Percentiles rank a stretch among this genome's conserved stretches.
These are phyloP conservation scores for Perizoma affinitatum DNA, from an alignment of 2,888 invertebrate genomes.

Conservation along the genomic window DNA sequence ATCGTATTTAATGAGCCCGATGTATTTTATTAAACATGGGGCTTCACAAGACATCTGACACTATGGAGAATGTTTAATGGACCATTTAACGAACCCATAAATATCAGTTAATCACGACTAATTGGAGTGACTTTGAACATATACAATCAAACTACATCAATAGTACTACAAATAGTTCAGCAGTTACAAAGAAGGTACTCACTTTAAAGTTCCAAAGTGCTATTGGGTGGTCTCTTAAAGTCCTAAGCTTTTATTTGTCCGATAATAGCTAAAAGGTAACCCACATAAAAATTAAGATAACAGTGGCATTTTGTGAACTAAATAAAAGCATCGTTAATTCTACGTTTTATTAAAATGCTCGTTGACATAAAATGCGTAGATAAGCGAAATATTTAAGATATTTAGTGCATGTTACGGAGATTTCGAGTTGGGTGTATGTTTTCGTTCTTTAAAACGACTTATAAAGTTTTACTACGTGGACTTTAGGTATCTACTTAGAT, in stretches of 20 bases:
- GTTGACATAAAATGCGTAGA: slow-evolving; percentile 52
- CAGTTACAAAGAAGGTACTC: slow-evolving; percentile 36
- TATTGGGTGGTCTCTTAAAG: slow-evolving; percentile 72
- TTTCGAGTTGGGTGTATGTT: slow-evolving; percentile 13
- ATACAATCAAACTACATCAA: slow-evolving; percentile 46
- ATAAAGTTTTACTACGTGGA: no score
- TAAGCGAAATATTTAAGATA: slow-evolving; percentile 50
- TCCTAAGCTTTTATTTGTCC: slow-evolving; percentile 57
- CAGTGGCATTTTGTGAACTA: slow-evolving; percentile 57
- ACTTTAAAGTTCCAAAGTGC: neutral
- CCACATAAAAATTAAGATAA: slow-evolving; percentile 75
- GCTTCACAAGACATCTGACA: slow-evolving; percentile 69
- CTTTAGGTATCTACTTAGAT: no score
- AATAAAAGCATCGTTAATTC: slow-evolving; percentile 58
- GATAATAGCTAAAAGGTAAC: slow-evolving; percentile 71
- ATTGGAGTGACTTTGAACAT: slow-evolving; percentile 69
- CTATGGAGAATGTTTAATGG: slow-evolving; percentile 70
- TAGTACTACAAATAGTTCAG: slow-evolving; percentile 37
- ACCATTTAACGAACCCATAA: slow-evolving; percentile 77
- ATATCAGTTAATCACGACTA: slow-evolving; percentile 81
- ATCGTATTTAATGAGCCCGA: slow-evolving; percentile 65
- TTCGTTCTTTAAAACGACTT: no score
- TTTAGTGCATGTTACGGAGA: slow-evolving; percentile 15
- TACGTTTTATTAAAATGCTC: slow-evolving; percentile 57
- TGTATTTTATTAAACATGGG: slow-evolving; percentile 73